These are phyloP conservation scores for Eudasyphora cyanicolor DNA, from an alignment of 2,888 invertebrate genomes.

Conservation along the genomic window DNA sequence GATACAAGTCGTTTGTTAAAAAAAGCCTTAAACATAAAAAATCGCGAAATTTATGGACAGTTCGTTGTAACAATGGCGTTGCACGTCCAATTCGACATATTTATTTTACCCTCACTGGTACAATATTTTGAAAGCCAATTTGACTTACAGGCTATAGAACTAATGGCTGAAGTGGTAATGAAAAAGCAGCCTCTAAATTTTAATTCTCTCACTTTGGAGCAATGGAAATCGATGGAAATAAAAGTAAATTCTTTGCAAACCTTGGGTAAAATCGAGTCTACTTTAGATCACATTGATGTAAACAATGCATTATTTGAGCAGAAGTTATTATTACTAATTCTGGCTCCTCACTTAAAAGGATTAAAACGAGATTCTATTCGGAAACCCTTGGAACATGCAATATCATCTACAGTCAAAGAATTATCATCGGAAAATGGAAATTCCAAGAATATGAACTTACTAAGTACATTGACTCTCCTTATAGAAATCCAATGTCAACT, in stretches of 20 bases:
- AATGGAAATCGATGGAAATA: slow-evolving; percentile 86
- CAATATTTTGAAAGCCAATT: slow-evolving; percentile 83
- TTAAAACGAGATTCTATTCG: slow-evolving; percentile 67
- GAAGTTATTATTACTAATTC: slow-evolving; percentile 74
- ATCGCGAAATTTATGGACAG: slow-evolving; percentile 82
- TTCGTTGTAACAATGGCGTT: slow-evolving; percentile 85
- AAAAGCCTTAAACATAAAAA: slow-evolving; percentile 83
- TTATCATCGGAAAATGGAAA: slow-evolving; percentile 35
- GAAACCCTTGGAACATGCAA: slow-evolving; percentile 42
- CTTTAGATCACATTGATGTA: slow-evolving; percentile 65
- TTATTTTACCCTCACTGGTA: slow-evolving; percentile 86
- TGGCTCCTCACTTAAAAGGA: slow-evolving; percentile 75
- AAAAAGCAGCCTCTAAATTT: slow-evolving; percentile 85
- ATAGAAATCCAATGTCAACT: slow-evolving; percentile 84
- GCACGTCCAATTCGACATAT: slow-evolving; percentile 87
- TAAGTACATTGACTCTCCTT: slow-evolving; percentile 82
- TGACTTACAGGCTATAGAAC: slow-evolving; percentile 82
- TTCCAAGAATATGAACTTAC: slow-evolving; percentile 63
- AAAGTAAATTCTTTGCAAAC: slow-evolving; percentile 80
- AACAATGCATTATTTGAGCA: slow-evolving; percentile 75
- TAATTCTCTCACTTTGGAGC: slow-evolving; percentile 82
- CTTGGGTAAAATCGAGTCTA: slow-evolving; percentile 73
- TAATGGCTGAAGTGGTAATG: slow-evolving; percentile 85
- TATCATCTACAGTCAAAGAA: slow-evolving; percentile 43
- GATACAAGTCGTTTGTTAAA: slow-evolving; percentile 86